phyloP scores from a whole-genome alignment of 2,113 vertebrate species.

The human region DNA sequence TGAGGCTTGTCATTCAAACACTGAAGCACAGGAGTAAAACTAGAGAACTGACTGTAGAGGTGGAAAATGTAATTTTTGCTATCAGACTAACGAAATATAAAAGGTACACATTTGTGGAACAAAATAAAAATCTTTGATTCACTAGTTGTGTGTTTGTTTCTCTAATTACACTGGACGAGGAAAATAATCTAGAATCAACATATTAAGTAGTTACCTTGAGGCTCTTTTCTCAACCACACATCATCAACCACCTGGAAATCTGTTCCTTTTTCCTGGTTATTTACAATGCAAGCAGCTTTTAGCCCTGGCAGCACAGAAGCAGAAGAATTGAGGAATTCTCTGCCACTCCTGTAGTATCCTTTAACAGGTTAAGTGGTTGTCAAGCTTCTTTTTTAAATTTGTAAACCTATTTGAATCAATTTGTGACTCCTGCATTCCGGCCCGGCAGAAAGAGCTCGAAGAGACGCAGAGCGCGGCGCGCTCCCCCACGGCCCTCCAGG shows the following conservation, averaged over 20 bases:
- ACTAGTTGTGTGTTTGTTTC: background rate
- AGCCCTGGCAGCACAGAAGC: background rate
- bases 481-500: background rate
- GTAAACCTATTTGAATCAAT: background rate
- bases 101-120: background rate
- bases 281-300: background rate
- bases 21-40: background rate
- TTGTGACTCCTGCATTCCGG: constrained; percentile 57
- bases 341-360: background rate
- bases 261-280: background rate
- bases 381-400: background rate
- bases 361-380: background rate
- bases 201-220: background rate
- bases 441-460: constrained; percentile 16
- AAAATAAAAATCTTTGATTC: constrained; percentile 34
- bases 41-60: background rate
- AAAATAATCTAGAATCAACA: background rate
- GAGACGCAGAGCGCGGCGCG: background rate
- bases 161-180: background rate
- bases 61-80: background rate
- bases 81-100: background rate
- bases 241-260: background rate
- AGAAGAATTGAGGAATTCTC: background rate
- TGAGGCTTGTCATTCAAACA: background rate
- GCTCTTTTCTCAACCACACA: background rate